Conservation (phyloP, 2,113 vertebrate genomes). For the Rhea americana region DNA sequence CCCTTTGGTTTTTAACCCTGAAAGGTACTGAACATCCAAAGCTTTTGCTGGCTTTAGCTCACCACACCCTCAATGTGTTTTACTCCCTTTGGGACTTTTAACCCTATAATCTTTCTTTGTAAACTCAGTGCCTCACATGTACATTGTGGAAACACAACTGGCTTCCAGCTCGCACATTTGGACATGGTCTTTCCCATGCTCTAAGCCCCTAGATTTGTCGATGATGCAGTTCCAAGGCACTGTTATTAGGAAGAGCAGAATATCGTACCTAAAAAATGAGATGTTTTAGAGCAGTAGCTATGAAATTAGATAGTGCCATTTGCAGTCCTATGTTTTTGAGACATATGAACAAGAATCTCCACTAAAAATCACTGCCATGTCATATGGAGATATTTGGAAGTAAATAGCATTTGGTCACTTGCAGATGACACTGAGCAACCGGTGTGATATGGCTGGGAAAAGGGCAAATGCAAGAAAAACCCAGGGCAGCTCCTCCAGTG, state of each 20-base stretch:
- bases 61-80: not conserved
- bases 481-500: too few relatives aligned
- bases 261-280: not conserved
- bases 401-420: too few relatives aligned
- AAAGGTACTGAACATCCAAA: not conserved
- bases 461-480: too few relatives aligned
- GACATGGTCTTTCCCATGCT: not conserved
- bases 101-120: not conserved
- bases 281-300: not conserved
- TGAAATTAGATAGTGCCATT: not conserved
- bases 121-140: accelerated
- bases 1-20: not conserved
- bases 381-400: too few relatives aligned
- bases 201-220: not conserved
- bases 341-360: too few relatives aligned
- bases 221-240: accelerated
- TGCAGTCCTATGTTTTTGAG: not conserved
- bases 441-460: too few relatives aligned
- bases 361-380: too few relatives aligned
- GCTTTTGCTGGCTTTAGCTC: not conserved
- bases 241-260: not conserved
- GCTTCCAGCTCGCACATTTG: accelerated
- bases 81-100: not conserved
- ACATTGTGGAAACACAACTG: not conserved
- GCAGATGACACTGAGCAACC: too few relatives aligned